phyloP scores from a whole-genome alignment of 1,140 invertebrate species.

The Pristionchus pacificus region DNA sequence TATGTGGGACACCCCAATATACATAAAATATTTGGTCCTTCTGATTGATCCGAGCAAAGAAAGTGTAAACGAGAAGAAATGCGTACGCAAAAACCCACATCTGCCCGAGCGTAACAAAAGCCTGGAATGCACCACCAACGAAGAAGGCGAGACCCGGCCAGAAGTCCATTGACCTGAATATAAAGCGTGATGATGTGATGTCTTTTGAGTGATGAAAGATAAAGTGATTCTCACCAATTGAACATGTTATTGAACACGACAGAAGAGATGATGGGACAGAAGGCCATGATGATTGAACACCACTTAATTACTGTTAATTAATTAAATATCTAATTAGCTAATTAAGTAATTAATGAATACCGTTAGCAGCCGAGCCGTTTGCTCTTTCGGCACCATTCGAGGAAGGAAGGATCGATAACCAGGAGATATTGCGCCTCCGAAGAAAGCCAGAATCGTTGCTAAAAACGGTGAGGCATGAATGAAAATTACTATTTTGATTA shows the following conservation, averaged over 20 bases:
- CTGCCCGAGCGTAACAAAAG: constrained; percentile 28
- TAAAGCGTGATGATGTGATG: background rate
- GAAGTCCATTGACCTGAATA: constrained; percentile 9
- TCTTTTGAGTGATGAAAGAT: background rate
- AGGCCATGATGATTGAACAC: constrained; percentile 29
- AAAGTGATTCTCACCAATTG: too few relatives aligned
- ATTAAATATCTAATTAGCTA: background rate
- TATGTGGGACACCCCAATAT: too few relatives aligned
- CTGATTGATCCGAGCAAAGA: too few relatives aligned
- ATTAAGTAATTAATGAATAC: background rate
- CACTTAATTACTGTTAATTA: constrained; percentile 9
- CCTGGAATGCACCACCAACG: constrained; percentile 21
- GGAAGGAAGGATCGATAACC: constrained; percentile 37
- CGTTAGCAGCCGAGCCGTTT: constrained; percentile 31
- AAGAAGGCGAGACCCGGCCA: constrained; percentile 37
- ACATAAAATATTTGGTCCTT: background rate
- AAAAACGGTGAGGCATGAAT: background rate
- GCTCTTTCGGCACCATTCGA: constrained; percentile 37
- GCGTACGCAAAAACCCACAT: constrained; percentile 18
- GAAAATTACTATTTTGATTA: too few relatives aligned
- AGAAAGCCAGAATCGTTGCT: constrained; percentile 19
- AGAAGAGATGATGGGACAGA: constrained; percentile 34
- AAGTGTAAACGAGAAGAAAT: too few relatives aligned
- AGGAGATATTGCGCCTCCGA: constrained; percentile 26
- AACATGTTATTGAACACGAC: constrained; percentile 34